Base-by-base conservation (phyloP, 2,113 vertebrate genomes). In the Oostethus manadensis region DNA sequence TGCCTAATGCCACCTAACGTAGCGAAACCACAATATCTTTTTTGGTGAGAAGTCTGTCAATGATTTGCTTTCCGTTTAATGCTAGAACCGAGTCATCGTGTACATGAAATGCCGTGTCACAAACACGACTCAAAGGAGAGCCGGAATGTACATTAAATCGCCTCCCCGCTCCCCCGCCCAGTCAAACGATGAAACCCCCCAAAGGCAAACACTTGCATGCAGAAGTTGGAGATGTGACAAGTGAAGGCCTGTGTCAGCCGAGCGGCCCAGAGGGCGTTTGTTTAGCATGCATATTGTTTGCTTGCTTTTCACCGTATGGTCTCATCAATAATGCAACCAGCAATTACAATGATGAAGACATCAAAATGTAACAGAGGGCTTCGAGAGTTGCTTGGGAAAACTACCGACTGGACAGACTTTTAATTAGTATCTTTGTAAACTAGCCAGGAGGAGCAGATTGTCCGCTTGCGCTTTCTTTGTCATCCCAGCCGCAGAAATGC, bases 291-390 rank as follows among this genome's bases (percentile, higher is more conserved):
- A 77, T 75, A 80, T 83, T 77, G 70, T 80, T 83, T 58, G 56
- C 26, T 78, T 79, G 67, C 66, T 85, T 82, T 76, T 80, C 77
- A 85, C 62, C 71, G 51, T 78, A 81, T 76, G 70, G 67, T 49
- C 81, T 82, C 67, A 82, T 87, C 70, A 83, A 81, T 87, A 85
- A 87, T 85, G 76, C 82, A 82, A 80, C 61, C 68, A 72, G 67
- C 78, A 73, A 78, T 82, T 86, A 77, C 81, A 76, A 79, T 68
- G 79, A 89, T 88, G 79, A 87, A 88, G 83, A 88, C 81, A 84
- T 87, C 80, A 77, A 81, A 79, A 86, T 84, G 80, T 78, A 80
- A 73, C 80, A 62, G 69, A 54, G 73, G 50, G 60, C 66, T 51
- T 70, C 9, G 67, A 76, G 67, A 77, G 57, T 56, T 64, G 70